phyloP scores from a whole-genome alignment of 2,888 invertebrate genomes.

The Drosophila mulleri region DNA sequence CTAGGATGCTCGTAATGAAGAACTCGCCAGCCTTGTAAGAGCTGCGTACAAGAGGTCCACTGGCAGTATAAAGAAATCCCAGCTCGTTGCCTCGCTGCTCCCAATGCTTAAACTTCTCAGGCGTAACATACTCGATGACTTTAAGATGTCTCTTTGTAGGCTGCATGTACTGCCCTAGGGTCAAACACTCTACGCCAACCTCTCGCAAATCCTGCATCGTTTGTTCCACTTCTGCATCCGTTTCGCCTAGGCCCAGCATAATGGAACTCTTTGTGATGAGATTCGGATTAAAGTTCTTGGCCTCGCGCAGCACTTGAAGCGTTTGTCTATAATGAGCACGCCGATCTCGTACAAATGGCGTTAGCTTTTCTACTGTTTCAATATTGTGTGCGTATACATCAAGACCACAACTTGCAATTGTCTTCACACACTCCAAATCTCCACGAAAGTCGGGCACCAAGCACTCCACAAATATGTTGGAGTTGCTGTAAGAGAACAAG shows the following conservation, averaged over 20 bases:
- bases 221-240: constrained; percentile 93
- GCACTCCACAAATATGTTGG: constrained; percentile 96
- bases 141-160: constrained; percentile 98
- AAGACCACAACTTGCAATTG: constrained; percentile 92
- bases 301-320: constrained; percentile 91
- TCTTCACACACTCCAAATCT: constrained; percentile 89
- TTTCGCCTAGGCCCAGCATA: constrained; percentile 98
- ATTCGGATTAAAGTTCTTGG: constrained; percentile 91
- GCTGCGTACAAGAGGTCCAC: constrained; percentile 98
- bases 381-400: constrained; percentile 99
- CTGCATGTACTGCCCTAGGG: constrained; percentile 99
- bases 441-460: constrained; percentile 98
- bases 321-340: constrained; percentile 97
- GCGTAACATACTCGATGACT: constrained; percentile 98
- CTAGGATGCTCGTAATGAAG: constrained; percentile 93
- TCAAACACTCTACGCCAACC: constrained; percentile 96
- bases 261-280: constrained; percentile 98
- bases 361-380: constrained; percentile 96
- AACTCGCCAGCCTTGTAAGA: constrained; percentile 99
- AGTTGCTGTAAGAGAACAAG: constrained; percentile 87
- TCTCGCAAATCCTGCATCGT: constrained; percentile 94
- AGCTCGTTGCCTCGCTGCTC: constrained; percentile 91
- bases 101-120: constrained; percentile 96
- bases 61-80: constrained; percentile 98
- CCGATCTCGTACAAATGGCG: constrained; percentile 96